These are phyloP conservation scores for Acutogordius australiensis DNA, from an alignment of 2,888 invertebrate genomes.

Conservation along the genomic window DNA sequence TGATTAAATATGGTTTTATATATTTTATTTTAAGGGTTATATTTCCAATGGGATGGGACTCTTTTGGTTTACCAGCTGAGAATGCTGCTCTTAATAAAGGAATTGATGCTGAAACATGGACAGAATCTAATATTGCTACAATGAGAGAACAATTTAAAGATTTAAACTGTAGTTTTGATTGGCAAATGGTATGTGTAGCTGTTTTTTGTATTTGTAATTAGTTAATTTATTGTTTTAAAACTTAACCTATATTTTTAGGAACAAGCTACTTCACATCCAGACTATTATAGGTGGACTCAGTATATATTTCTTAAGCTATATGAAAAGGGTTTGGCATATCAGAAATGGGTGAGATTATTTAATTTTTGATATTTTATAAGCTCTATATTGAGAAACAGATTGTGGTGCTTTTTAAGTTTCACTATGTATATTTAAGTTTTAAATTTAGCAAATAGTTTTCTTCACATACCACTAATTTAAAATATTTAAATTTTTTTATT, in stretches of 20 bases:
- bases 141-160: conserved; percentile 49
- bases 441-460: too few relatives aligned
- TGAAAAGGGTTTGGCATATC: conserved; percentile 53
- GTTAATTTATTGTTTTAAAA: neutral
- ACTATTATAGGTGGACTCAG: conserved; percentile 80
- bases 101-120: conserved; percentile 56
- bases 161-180: conserved; percentile 61
- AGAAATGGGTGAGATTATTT: conserved; percentile 35
- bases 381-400: neutral
- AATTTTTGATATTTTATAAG: conserved; percentile 9
- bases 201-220: conserved; percentile 13
- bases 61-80: conserved; percentile 91
- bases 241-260: conserved; percentile 28
- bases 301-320: conserved; percentile 59
- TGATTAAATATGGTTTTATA: conserved; percentile 8
- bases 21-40: conserved; percentile 31
- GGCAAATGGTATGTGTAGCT: conserved; percentile 41
- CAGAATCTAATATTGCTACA: conserved; percentile 43
- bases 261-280: conserved; percentile 51
- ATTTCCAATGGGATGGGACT: conserved; percentile 98
- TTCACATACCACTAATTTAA: too few relatives aligned
- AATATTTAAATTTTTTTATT: too few relatives aligned
- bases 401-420: too few relatives aligned
- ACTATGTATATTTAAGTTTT: too few relatives aligned
- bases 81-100: conserved; percentile 73